Evolutionary conservation across 2,113 vertebrate species (phyloP).

Genomic region (Grallaria varia): DNA sequence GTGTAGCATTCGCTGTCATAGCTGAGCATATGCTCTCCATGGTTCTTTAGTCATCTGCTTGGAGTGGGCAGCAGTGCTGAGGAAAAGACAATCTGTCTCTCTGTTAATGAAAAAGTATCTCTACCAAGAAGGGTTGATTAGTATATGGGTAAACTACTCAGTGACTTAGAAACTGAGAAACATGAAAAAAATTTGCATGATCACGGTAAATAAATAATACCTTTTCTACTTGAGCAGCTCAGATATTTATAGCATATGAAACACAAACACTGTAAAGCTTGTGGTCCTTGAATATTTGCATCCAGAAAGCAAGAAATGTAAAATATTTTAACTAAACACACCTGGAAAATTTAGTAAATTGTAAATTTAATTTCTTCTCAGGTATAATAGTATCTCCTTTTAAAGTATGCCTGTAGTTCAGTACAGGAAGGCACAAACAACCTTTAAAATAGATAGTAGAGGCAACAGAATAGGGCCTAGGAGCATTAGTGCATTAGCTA

Average conservation of each 20-base stretch:
- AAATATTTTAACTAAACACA: not conserved
- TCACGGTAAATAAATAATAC: not conserved
- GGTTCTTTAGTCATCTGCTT: slow-evolving; percentile 40
- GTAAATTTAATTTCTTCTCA: not conserved
- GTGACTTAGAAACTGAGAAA: slow-evolving; percentile 4
- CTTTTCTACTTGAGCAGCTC: not conserved
- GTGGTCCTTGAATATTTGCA: not conserved
- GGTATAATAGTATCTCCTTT: not conserved
- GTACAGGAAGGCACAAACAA: not conserved
- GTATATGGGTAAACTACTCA: not conserved
- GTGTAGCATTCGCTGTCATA: slow-evolving; percentile 33
- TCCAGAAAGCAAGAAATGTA: not conserved
- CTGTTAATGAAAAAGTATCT: slow-evolving; percentile 38
- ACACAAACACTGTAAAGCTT: not conserved
- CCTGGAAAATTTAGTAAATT: not conserved
- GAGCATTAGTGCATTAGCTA: not conserved
- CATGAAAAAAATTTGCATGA: not conserved
- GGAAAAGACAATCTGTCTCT: slow-evolving; percentile 57
- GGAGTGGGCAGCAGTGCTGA: slow-evolving; percentile 34
- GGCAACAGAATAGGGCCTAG: not conserved
- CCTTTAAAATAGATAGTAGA: not conserved
- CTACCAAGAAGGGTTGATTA: slow-evolving; percentile 5
- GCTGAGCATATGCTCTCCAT: slow-evolving; percentile 25
- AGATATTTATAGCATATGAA: not conserved
- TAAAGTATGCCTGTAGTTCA: not conserved